A percentile compares a stretch with the other conserved stretches of the same genome.
Conservation (phyloP, 2,888 invertebrate species). For the Mantis religiosa region DNA sequence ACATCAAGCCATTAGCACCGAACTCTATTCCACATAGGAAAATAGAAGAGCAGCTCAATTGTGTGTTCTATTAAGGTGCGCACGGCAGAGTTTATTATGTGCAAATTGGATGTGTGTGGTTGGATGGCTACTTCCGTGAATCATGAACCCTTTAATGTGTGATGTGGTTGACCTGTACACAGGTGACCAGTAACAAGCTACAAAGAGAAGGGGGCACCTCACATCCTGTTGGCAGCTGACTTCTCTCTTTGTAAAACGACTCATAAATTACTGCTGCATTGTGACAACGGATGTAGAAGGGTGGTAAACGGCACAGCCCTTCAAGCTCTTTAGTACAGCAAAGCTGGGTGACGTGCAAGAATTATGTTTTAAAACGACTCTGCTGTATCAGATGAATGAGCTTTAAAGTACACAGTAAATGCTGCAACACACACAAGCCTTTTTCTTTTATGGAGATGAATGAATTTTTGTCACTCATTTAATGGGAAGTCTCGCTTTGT, state of each 20-base stretch:
- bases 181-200: not conserved
- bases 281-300: not conserved
- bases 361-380: too few relatives aligned
- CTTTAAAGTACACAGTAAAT: too few relatives aligned
- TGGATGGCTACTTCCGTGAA: not conserved
- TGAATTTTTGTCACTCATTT: too few relatives aligned
- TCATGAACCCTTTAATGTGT: not conserved
- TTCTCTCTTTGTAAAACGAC: not conserved
- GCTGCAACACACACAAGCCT: too few relatives aligned
- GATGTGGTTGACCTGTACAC: not conserved
- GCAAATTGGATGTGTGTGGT: not conserved
- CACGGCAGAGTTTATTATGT: not conserved
- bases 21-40: too few relatives aligned
- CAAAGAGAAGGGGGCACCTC: not conserved
- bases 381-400: too few relatives aligned
- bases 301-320: not conserved
- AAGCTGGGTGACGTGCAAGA: too few relatives aligned
- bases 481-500: too few relatives aligned
- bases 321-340: too few relatives aligned
- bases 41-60: not conserved
- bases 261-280: not conserved
- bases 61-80: not conserved
- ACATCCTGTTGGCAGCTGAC: not conserved
- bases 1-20: too few relatives aligned
- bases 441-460: too few relatives aligned